Base-by-base conservation (phyloP, 2,797 vertebrate genomes). In the Otolemur crassicaudatus region DNA sequence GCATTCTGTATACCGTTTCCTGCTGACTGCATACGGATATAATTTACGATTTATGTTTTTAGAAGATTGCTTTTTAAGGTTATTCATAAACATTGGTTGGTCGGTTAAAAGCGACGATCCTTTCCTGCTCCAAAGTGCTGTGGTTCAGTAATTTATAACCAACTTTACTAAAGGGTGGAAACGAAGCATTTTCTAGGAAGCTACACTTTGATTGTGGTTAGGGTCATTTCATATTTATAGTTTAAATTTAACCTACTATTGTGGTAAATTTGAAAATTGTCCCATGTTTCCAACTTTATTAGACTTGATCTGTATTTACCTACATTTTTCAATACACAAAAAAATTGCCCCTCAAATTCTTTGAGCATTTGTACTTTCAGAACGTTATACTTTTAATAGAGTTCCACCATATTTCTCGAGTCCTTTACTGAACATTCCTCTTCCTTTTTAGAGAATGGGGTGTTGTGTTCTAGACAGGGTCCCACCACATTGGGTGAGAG, bases 151-250 rank as follows among this genome's bases (percentile, higher is more conserved):
- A 89, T 95, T 96, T 90, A 93, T 16, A 95, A 85, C 10, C 87
- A 69, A 17, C 80, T 90, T 94, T 63, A 65, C 49, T 91, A 79
- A 94, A 72, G 3, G n/a, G 63, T 96, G 56, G 83, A 79, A 94
- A 97, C 90, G 93, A 96, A 92, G 37, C 43, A 23, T 96, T 95
- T 96, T 92, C 81, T 69, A 91, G 90, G 90, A 92, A 93, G 84
- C 37, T 90, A 43, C 31, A 91, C 70, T 86, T 91, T 72, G 61
- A 92, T 87, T 96, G 76, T 93, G 91, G 58, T 92, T 77, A 87
- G 87, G 43, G 34, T 85, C 94, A 90, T 95, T 90, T 84, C 93
- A 84, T 95, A 87, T 97, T 97, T 95, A 87, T 85, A 75, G 53
- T 89, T 96, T 91, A 87, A 90, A 81, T 73, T 75, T n/a, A 87